Evolutionary conservation across 2,797 vertebrate genomes (phyloP), one percentile per base, ranked within the genome.

Genomic region (Gymnoscopelus braueri): DNA sequence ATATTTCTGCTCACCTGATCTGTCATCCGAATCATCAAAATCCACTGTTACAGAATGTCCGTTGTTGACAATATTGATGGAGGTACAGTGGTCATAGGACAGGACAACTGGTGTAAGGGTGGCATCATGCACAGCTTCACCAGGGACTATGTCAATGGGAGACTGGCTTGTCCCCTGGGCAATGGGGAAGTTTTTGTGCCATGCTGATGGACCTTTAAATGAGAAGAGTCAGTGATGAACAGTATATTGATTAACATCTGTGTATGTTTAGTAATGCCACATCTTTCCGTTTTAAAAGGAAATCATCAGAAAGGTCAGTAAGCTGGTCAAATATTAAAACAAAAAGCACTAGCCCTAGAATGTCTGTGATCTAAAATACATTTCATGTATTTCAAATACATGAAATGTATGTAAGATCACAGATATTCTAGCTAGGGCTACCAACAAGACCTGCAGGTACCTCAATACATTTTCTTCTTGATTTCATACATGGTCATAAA

Each of bases 1-100:
- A 44, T 10, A 44, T 44, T 61, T 63, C 60, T 67, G 24, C 85
- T 87, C 63, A 99, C 97, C 97, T 74, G 96, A 94, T 85, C 95
- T 92, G 79, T 97, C 95, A 69, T 97, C 96, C 0, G 92, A 77
- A 72, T 98, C 97, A 64, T 95, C 95, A 77, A 98, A 98, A 84
- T 97, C 95, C 80, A 99, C 97, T 82, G 95, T 93, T 56, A 98
- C 96, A 0, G 98, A 98, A 79, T 97, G 95, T 12, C 98, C 98
- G 1, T 96, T 99, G 90, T 99, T 99, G 88, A 92, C 73, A 51
- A 99, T 96, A 80, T 83, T 95, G 74, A 96, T 85, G 53, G 97
- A 99, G 1, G 91, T 93, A 61, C 96, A 97, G 0, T 87, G 91
- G 60, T 96, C 95, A 1, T 99, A 99, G 82, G 92, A 94, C 56